Conservation (phyloP, 2,888 invertebrate species). For the Dolichomitus sp. region DNA sequence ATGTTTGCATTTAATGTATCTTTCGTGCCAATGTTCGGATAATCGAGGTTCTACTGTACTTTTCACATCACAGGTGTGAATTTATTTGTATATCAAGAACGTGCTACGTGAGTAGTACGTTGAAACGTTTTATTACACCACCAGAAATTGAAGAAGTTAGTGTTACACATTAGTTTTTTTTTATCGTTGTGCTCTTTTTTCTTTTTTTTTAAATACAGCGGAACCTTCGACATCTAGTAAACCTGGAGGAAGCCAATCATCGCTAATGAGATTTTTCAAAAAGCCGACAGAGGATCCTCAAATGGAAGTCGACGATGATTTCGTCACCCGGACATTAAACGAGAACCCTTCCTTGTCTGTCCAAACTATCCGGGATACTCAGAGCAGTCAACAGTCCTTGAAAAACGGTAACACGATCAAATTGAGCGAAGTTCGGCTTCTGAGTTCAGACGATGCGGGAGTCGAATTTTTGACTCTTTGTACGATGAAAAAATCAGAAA, state of each 20-base stretch:
- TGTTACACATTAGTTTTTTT: too few species aligned
- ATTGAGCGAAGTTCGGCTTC: constrained; percentile 76
- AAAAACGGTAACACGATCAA: constrained; percentile 59
- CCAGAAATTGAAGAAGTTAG: too few species aligned
- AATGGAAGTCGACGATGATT: constrained; percentile 12
- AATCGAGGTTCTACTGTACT: too few species aligned
- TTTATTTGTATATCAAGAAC: too few species aligned
- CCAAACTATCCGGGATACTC: neutral
- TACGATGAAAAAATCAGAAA: constrained; percentile 77
- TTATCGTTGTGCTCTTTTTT: too few species aligned
- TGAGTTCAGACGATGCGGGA: constrained; percentile 77
- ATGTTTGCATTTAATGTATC: too few species aligned
- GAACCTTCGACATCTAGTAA: constrained; percentile 25
- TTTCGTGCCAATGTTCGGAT: too few species aligned
- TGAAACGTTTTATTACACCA: too few species aligned
- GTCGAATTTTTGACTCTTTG: constrained; percentile 81
- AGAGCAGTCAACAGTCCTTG: constrained; percentile 14
- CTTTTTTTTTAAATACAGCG: constrained; percentile 25
- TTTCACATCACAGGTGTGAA: too few species aligned
- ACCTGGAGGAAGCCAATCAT: constrained; percentile 66
- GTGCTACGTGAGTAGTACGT: too few species aligned
- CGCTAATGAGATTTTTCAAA: constrained; percentile 75
- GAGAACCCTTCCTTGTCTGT: neutral
- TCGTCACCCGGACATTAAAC: neutral
- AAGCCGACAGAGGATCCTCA: constrained; percentile 44